Evolutionary conservation across 2,888 invertebrate species (phyloP).

Genomic region (Nudaria mundana): DNA sequence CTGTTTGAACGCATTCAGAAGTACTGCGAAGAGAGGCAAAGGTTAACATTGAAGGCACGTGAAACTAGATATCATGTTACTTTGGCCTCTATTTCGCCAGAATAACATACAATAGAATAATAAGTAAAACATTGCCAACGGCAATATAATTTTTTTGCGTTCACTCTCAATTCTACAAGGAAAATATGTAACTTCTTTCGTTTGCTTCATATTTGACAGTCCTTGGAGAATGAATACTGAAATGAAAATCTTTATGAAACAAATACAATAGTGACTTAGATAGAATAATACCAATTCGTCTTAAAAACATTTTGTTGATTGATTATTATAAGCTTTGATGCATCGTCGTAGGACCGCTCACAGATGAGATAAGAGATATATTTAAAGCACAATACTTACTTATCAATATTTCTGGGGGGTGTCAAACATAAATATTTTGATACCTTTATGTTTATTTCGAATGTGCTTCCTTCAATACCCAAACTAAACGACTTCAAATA

Average conservation of each 20-base stretch:
- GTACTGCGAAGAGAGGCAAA: slow-evolving; percentile 45
- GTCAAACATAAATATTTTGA: too few relatives aligned
- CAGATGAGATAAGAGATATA: too few relatives aligned
- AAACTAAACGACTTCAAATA: too few relatives aligned
- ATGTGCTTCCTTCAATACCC: too few relatives aligned
- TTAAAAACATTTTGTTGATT: too few relatives aligned
- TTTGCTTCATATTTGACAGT: slow-evolving; percentile 38
- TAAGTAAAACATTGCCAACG: slow-evolving; percentile 35
- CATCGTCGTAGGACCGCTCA: too few relatives aligned
- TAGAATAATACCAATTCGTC: not conserved
- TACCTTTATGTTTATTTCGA: too few relatives aligned
- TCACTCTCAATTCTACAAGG: slow-evolving; percentile 56
- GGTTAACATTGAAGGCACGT: slow-evolving; percentile 36
- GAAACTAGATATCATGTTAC: slow-evolving; percentile 35
- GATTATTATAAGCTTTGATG: too few relatives aligned
- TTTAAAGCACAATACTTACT: too few relatives aligned
- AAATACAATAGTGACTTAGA: slow-evolving; percentile 5
- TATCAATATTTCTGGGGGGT: too few relatives aligned
- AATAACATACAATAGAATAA: slow-evolving; percentile 36
- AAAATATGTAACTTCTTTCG: slow-evolving; percentile 56
- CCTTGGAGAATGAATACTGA: slow-evolving; percentile 24
- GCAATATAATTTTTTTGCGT: slow-evolving; percentile 47
- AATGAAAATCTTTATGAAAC: slow-evolving; percentile 9
- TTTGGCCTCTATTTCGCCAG: slow-evolving; percentile 42
- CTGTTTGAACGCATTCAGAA: slow-evolving; percentile 51